phyloP scores from a whole-genome alignment of 2,113 vertebrate species.

The Macroglossus sobrinus region DNA sequence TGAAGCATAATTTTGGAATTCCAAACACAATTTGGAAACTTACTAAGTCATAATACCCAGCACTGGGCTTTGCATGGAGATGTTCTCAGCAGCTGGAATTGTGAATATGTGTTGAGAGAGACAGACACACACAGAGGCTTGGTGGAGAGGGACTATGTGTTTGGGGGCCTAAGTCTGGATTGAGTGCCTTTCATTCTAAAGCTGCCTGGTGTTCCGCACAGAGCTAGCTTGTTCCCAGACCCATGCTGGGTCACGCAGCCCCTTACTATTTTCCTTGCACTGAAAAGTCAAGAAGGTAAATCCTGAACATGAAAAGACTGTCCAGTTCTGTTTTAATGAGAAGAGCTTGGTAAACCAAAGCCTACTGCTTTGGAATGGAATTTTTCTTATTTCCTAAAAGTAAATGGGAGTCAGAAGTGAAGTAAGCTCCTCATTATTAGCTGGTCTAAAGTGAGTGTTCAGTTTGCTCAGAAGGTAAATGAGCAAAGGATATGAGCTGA shows the following conservation, averaged over 20 bases:
- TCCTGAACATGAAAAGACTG: background rate
- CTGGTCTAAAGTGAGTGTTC: background rate
- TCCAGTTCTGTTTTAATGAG: background rate
- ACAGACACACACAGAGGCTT: background rate
- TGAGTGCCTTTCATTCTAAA: background rate
- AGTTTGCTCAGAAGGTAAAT: background rate
- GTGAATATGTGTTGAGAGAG: background rate
- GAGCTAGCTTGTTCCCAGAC: background rate
- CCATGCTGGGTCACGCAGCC: background rate
- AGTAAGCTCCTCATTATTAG: background rate
- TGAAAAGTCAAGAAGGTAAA: background rate
- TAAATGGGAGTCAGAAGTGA: background rate
- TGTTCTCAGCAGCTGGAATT: background rate
- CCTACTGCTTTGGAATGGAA: background rate
- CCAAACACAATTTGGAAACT: background rate
- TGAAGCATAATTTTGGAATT: background rate
- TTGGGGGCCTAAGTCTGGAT: background rate
- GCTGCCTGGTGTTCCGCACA: background rate
- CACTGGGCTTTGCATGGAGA: background rate
- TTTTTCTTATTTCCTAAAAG: constrained; percentile 31
- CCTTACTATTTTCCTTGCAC: background rate
- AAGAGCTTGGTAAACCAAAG: background rate
- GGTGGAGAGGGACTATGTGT: background rate
- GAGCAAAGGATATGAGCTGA: background rate
- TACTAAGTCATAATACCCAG: background rate